A percentile compares a stretch with the other conserved stretches of the same genome.
These are phyloP conservation scores for Uloborus diversus DNA, from an alignment of 1,140 invertebrate genomes.

Conservation along the genomic window DNA sequence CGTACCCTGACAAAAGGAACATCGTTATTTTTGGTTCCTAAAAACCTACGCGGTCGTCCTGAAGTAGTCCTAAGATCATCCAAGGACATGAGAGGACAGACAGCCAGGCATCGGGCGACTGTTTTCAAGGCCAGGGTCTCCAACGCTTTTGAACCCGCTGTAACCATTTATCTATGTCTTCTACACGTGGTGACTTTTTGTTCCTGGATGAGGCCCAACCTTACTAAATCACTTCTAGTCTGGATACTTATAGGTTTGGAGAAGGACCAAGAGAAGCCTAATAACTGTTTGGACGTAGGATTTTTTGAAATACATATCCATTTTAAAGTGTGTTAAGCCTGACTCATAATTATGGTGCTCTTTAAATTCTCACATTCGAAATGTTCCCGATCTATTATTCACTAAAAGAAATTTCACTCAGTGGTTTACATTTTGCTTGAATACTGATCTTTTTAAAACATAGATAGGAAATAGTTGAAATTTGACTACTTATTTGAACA, in stretches of 20 bases:
- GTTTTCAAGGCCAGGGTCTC: conserved; percentile 21
- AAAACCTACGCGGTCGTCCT: neutral
- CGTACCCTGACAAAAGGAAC: neutral
- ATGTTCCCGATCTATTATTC: too few relatives aligned
- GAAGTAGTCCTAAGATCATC: neutral
- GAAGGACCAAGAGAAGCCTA: neutral
- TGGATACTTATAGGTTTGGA: neutral
- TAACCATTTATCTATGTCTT: conserved; percentile 24
- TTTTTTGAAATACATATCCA: too few relatives aligned
- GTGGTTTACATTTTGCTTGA: too few relatives aligned
- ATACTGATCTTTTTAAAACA: too few relatives aligned
- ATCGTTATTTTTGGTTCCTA: neutral
- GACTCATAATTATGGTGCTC: too few relatives aligned
- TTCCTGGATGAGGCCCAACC: conserved; percentile 9
- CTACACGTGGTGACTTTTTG: conserved; percentile 13
- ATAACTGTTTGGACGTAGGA: neutral
- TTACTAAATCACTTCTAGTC: conserved; percentile 14
- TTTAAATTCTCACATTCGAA: too few relatives aligned
- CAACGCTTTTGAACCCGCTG: conserved; percentile 12
- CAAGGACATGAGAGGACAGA: neutral
- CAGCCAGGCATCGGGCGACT: neutral
- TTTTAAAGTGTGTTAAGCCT: too few relatives aligned
- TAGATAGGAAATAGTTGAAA: too few relatives aligned
- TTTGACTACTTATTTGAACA: too few relatives aligned
- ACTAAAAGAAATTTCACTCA: too few relatives aligned